Conservation (phyloP, 2,113 vertebrate genomes). For the Taurulus bubalis region DNA sequence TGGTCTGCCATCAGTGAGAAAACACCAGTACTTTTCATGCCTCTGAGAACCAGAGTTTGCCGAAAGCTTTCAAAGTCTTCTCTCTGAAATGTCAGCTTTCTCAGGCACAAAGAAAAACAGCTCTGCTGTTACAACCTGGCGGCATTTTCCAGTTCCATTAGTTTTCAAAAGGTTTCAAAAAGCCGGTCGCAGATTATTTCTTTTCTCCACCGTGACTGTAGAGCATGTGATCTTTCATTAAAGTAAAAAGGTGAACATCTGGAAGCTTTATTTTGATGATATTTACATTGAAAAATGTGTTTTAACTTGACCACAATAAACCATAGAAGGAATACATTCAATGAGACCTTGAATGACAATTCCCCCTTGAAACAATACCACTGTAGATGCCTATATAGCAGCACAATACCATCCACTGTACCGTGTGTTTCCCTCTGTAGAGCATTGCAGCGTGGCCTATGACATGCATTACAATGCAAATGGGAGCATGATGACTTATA, state of each 20-base stretch:
- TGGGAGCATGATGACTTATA: conserved; percentile 41
- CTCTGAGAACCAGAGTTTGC: too few relatives aligned
- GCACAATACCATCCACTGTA: not conserved
- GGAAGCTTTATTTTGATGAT: not conserved
- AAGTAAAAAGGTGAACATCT: not conserved
- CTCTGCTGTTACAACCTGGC: not conserved
- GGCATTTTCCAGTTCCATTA: conserved; percentile 4
- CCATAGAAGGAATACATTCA: not conserved
- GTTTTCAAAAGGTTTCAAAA: not conserved
- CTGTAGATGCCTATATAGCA: not conserved
- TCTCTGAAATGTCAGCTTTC: not conserved
- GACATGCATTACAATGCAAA: conserved; percentile 46
- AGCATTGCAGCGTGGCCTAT: conserved; percentile 10
- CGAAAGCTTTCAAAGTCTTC: not conserved
- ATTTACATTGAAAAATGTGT: not conserved
- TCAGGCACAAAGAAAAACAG: not conserved
- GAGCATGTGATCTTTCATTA: not conserved
- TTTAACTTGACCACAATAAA: not conserved
- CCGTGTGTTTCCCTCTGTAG: not conserved
- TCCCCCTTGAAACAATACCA: not conserved
- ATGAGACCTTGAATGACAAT: not conserved
- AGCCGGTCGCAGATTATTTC: not conserved
- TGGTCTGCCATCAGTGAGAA: too few relatives aligned
- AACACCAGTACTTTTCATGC: too few relatives aligned
- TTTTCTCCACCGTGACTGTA: not conserved